A percentile compares a stretch with the other conserved stretches of the same genome.
Evolutionary conservation across 2,797 vertebrate species (phyloP).

Genomic region (Eulemur coronatus): DNA sequence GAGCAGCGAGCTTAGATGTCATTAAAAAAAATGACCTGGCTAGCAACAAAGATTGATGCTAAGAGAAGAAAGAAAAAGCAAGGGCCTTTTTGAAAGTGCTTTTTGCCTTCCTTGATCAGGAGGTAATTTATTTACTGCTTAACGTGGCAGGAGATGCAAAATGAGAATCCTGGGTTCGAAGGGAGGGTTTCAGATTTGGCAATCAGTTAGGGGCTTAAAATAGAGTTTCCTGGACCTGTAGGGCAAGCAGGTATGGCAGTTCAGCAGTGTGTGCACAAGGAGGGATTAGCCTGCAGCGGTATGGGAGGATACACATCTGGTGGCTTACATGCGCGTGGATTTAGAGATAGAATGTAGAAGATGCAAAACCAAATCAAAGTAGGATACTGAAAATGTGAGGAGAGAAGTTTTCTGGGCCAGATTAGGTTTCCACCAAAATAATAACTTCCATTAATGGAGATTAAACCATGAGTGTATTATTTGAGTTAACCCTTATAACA

Average conservation of each 20-base stretch:
- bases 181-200: not conserved
- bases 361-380: not conserved
- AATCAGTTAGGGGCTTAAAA: conserved; percentile 10
- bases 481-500: not conserved
- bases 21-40: conserved; percentile 56
- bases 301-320: not conserved
- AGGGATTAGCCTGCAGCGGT: not conserved
- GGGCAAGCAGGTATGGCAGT: not conserved
- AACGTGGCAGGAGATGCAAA: conserved; percentile 44
- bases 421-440: not conserved
- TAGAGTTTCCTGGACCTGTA: not conserved
- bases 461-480: not conserved
- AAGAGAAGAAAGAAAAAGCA: conserved; percentile 66
- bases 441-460: not conserved
- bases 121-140: conserved; percentile 67
- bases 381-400: not conserved
- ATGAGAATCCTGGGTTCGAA: conserved; percentile 39
- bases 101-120: conserved; percentile 54
- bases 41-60: conserved; percentile 66
- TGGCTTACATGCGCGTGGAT: not conserved
- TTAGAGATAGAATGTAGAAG: not conserved
- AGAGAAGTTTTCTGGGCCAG: not conserved
- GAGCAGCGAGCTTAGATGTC: conserved; percentile 57
- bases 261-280: not conserved
- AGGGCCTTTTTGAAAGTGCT: conserved; percentile 30